Evolutionary conservation across 1,140 invertebrate species (phyloP), one percentile per base, ranked within the genome.

Genomic region (Coenobita brevimanus): DNA sequence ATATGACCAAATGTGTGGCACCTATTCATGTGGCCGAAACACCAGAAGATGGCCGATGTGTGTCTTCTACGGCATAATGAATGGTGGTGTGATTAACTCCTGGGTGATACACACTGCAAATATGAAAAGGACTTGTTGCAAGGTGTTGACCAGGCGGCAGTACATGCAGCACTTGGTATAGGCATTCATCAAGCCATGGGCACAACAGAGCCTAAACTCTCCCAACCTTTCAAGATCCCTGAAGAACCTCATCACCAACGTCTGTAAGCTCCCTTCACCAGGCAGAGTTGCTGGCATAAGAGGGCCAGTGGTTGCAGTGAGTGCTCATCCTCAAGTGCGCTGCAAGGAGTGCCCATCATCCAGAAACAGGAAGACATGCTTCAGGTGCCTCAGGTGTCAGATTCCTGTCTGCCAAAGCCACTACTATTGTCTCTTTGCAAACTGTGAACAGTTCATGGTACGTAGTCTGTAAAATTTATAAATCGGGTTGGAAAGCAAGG

Each of bases 1-100:
- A 15, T 75, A 17, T 30, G 4, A 75, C 24, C 30, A 33, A 75
- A 41, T 75, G 3, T 69, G 64, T 69, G 0, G 21, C 30, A 13
- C 21, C 30, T 69, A 27, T 13, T 27, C 27, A 21, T 36, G 71
- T 2, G 13, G 15, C 64, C n/a, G 64, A 30, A 69, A 69, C 13
- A 69, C 1, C 10, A 38, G 30, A 17, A 33, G 71, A 24, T 75
- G 71, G 71, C 30, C 71, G 30, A 0, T 75, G 71, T 75, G 38
- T 24, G 10, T 75, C 13, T 75, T 75, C 17, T 75, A 75, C 24
- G 71, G 71, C n/a, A n/a, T n/a, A n/a, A n/a, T n/a, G n/a, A n/a
- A n/a, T n/a, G n/a, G n/a, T n/a, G n/a, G n/a, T n/a, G n/a, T n/a
- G n/a, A n/a, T n/a, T n/a, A n/a, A n/a, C n/a, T n/a, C n/a, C n/a